Percentiles rank a stretch among this genome's conserved stretches.
Evolutionary conservation across 2,113 vertebrate genomes (phyloP).

Genomic region (Lamprotornis superbus): DNA sequence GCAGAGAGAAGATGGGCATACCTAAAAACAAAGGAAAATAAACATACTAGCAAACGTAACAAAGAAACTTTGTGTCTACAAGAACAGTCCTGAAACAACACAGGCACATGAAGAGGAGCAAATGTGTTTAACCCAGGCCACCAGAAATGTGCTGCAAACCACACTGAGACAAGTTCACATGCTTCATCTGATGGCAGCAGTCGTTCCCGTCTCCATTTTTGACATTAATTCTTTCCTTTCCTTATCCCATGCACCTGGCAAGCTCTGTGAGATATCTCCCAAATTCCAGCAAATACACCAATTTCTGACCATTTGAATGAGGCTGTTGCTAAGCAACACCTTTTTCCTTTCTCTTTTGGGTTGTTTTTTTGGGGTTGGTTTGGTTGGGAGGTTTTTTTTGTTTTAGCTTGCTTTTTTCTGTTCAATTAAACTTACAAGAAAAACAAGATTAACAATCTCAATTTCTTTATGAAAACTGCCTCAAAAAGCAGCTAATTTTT

Average conservation of each 20-base stretch:
- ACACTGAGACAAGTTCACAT: background rate
- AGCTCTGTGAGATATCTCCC: conserved; percentile 12
- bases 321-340: conserved; percentile 69
- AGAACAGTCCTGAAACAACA: background rate
- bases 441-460: background rate
- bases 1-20: background rate
- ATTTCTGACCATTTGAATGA: conserved; percentile 57
- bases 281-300: conserved; percentile 52
- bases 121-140: background rate
- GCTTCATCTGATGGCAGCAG: background rate
- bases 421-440: background rate
- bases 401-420: background rate
- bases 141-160: background rate
- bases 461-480: background rate
- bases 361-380: background rate
- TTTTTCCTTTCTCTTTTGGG: background rate
- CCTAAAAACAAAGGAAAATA: background rate
- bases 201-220: background rate
- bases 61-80: background rate
- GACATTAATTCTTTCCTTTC: background rate
- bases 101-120: background rate
- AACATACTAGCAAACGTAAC: background rate
- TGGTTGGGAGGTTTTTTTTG: background rate
- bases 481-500: background rate
- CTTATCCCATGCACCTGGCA: background rate